Conservation (phyloP, 2,797 vertebrate species). For the Coilia nasus region DNA sequence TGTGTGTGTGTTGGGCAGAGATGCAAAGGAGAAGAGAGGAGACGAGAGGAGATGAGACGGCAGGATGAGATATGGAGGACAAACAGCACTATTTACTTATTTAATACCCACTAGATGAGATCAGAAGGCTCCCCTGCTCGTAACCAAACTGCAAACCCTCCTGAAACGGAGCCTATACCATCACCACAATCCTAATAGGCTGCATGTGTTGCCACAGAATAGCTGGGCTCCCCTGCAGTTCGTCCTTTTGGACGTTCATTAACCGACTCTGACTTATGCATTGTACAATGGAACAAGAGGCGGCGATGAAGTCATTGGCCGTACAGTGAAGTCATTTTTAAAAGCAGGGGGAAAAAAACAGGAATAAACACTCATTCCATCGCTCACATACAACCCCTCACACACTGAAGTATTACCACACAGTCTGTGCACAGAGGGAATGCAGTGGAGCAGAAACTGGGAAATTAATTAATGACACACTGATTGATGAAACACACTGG, state of each 20-base stretch:
- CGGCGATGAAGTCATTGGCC: conserved; percentile 9
- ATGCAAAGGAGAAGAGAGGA: background rate
- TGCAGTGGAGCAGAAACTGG: background rate
- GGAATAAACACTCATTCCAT: background rate
- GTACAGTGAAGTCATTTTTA: background rate
- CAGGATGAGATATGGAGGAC: background rate
- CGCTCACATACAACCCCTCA: background rate
- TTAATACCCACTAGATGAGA: conserved; percentile 49
- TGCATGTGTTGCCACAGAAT: conserved; percentile 56
- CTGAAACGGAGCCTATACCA: conserved; percentile 39
- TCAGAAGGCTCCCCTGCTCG: conserved; percentile 38
- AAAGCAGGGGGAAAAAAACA: background rate
- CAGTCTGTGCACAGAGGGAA: background rate
- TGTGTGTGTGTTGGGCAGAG: too few species aligned
- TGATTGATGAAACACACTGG: background rate
- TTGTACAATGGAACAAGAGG: conserved; percentile 18
- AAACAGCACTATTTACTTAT: background rate
- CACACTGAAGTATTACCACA: too few species aligned
- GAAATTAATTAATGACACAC: background rate
- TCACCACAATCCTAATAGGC: conserved; percentile 54
- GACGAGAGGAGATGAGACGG: background rate
- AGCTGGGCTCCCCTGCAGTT: conserved; percentile 45
- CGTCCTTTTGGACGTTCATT: conserved; percentile 53
- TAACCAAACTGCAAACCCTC: conserved; percentile 1
- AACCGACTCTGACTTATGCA: conserved; percentile 60